These are phyloP conservation scores for Archaeoteleia sp. DNA, from an alignment of 2,888 invertebrate species.

Conservation along the genomic window DNA sequence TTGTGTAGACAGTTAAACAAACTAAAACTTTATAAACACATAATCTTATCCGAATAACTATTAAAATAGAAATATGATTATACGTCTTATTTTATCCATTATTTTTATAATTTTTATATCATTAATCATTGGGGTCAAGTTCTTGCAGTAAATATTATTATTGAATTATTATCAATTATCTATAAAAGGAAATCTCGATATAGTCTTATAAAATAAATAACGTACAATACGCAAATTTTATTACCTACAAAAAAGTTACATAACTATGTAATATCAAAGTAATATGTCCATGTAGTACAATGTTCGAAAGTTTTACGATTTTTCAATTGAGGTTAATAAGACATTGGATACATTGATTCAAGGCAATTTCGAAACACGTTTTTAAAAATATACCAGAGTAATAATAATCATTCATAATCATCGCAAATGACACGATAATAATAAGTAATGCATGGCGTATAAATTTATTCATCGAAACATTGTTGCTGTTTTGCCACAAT, in stretches of 20 bases:
- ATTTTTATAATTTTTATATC: too few species aligned
- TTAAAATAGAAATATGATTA: too few species aligned
- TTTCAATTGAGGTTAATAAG: conserved; percentile 33
- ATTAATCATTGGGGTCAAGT: too few species aligned
- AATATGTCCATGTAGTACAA: conserved; percentile 6
- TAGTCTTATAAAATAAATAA: conserved; percentile 11
- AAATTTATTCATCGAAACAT: conserved; percentile 45
- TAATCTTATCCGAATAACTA: too few species aligned
- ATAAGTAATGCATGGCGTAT: conserved; percentile 33
- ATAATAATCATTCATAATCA: conserved; percentile 20
- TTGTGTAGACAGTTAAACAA: too few species aligned
- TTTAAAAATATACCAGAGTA: too few species aligned
- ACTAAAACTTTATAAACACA: too few species aligned
- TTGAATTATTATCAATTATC: conserved; percentile 34
- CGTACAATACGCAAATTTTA: conserved; percentile 33
- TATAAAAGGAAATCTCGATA: conserved; percentile 27
- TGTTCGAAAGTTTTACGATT: conserved; percentile 29
- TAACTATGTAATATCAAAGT: conserved; percentile 20
- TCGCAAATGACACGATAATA: conserved; percentile 23
- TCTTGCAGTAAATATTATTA: too few species aligned
- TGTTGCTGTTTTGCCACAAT: conserved; percentile 37
- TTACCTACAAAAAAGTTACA: conserved; percentile 24
- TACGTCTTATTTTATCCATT: too few species aligned
- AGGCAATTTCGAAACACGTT: conserved; percentile 14
- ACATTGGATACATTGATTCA: conserved; percentile 23